Evolutionary conservation across 1,140 invertebrate species (phyloP).

Genomic region (Notospermus geniculatus): DNA sequence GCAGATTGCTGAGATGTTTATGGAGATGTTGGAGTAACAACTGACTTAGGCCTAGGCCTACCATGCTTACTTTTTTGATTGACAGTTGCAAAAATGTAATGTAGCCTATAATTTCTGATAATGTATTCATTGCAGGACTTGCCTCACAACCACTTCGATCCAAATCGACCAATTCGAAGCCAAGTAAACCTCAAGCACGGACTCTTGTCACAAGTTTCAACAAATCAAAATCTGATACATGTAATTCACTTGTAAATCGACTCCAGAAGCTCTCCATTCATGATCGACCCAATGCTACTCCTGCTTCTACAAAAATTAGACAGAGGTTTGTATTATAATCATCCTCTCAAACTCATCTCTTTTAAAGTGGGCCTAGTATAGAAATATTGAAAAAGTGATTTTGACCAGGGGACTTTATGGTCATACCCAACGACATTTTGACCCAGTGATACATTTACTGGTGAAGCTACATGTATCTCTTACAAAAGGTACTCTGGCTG

Average conservation of each 20-base stretch:
- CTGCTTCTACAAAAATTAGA: neutral
- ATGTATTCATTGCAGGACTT: slow-evolving; percentile 8
- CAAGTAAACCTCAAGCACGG: slow-evolving; percentile 14
- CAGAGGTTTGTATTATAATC: neutral
- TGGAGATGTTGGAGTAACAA: too few relatives aligned
- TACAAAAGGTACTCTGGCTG: neutral
- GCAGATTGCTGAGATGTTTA: too few relatives aligned
- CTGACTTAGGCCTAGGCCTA: too few relatives aligned
- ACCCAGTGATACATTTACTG: neutral
- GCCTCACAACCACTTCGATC: slow-evolving; percentile 36
- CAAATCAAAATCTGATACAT: too few relatives aligned
- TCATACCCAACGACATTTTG: neutral
- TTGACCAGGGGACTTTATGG: neutral
- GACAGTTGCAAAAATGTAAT: too few relatives aligned
- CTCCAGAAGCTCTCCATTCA: neutral
- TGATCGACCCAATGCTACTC: neutral
- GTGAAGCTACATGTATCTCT: slow-evolving; percentile 1
- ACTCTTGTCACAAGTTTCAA: slow-evolving; percentile 21
- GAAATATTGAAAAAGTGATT: neutral
- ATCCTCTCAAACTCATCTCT: neutral
- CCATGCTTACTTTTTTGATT: too few relatives aligned
- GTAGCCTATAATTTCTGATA: too few relatives aligned
- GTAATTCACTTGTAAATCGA: neutral
- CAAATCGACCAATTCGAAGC: slow-evolving; percentile 16
- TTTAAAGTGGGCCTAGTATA: neutral